A percentile compares a stretch with the other conserved stretches of the same genome.
Evolutionary conservation across 2,888 invertebrate species (phyloP).

Genomic region (Tetrapedia diversipes): DNA sequence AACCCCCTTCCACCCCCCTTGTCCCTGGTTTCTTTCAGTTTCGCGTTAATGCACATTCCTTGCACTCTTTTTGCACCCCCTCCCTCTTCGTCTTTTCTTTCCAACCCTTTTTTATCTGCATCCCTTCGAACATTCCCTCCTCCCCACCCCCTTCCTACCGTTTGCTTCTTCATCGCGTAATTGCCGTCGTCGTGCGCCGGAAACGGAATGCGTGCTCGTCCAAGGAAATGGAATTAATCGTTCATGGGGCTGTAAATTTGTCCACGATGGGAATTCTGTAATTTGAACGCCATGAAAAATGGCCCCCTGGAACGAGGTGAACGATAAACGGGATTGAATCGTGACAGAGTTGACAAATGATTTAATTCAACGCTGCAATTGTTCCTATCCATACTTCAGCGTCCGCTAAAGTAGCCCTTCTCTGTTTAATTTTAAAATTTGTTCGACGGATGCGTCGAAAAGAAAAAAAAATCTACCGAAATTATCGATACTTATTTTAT

Average conservation of each 20-base stretch:
- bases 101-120: slow-evolving; percentile 12
- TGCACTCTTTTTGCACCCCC: not conserved
- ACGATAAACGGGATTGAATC: slow-evolving; percentile 36
- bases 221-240: slow-evolving; percentile 54
- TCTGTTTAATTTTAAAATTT: too few species aligned
- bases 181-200: slow-evolving; percentile 27
- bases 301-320: not conserved
- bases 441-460: too few species aligned
- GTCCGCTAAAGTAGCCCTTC: too few species aligned
- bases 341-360: slow-evolving; percentile 23
- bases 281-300: slow-evolving; percentile 57
- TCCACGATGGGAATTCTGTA: slow-evolving; percentile 8
- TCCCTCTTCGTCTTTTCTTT: not conserved
- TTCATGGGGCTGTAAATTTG: slow-evolving; percentile 36
- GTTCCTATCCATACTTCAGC: slow-evolving; percentile 34
- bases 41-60: slow-evolving; percentile 40
- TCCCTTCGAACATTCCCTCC: not conserved
- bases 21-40: slow-evolving; percentile 27
- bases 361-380: slow-evolving; percentile 39
- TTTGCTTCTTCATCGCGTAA: slow-evolving; percentile 26
- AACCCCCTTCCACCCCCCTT: slow-evolving; percentile 5
- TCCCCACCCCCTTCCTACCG: too few species aligned
- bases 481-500: too few species aligned
- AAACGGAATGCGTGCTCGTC: slow-evolving; percentile 17
- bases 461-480: too few species aligned